Evolutionary conservation across 2,797 vertebrate genomes (phyloP).

Genomic region (Siniperca scherzeri): DNA sequence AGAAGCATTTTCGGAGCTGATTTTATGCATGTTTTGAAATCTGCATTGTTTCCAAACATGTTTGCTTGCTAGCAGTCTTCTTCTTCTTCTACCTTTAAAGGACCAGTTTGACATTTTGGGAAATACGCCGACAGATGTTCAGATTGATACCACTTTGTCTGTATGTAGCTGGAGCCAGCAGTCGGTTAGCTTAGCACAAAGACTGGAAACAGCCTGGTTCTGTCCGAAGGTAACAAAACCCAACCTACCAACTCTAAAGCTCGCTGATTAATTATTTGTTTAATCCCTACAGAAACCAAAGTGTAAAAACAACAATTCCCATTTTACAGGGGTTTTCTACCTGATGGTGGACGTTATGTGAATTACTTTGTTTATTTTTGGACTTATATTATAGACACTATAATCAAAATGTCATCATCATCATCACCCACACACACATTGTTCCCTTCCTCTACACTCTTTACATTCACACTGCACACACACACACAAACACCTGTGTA

Average conservation of each 20-base stretch:
- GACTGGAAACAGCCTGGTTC: neutral
- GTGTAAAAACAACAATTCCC: neutral
- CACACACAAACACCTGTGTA: neutral
- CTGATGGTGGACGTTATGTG: neutral
- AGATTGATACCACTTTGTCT: too few relatives aligned
- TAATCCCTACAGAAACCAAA: too few relatives aligned
- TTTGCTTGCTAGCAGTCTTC: too few relatives aligned
- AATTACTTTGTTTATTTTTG: neutral
- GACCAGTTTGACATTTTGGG: neutral
- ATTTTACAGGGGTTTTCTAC: neutral
- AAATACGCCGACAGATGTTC: too few relatives aligned
- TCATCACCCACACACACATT: neutral
- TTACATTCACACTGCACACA: neutral
- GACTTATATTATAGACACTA: neutral
- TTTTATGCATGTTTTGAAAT: too few relatives aligned
- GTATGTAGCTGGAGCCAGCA: neutral
- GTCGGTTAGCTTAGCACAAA: neutral
- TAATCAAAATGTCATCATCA: neutral
- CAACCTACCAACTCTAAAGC: neutral
- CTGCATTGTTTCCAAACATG: too few relatives aligned
- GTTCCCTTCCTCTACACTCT: neutral
- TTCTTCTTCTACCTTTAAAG: too few relatives aligned
- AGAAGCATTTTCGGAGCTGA: too few relatives aligned
- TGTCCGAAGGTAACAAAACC: neutral
- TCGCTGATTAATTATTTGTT: too few relatives aligned